Percentiles rank a stretch among this genome's conserved stretches.
Conservation (phyloP, 2,113 vertebrate genomes). For the Dasyurus viverrinus region DNA sequence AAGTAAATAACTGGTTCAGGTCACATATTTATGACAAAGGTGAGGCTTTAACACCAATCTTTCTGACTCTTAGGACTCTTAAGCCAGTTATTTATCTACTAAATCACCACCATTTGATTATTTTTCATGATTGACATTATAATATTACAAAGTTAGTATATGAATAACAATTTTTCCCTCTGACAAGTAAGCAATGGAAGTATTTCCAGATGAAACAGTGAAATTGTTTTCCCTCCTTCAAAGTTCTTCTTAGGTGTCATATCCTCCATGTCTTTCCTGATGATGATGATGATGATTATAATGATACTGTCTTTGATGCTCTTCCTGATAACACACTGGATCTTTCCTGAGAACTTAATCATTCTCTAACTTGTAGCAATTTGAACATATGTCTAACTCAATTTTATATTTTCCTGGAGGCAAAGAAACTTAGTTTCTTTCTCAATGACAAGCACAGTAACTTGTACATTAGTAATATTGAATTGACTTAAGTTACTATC, state of each 20-base stretch:
- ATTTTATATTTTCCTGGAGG: too few relatives aligned
- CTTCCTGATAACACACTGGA: too few relatives aligned
- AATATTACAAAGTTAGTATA: not conserved
- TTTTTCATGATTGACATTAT: constrained; percentile 26
- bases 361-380: too few relatives aligned
- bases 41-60: not conserved
- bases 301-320: too few relatives aligned
- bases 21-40: not conserved
- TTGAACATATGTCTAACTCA: too few relatives aligned
- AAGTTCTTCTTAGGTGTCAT: not conserved
- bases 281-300: too few relatives aligned
- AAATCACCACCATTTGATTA: not conserved
- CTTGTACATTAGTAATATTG: not conserved
- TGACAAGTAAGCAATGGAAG: not conserved
- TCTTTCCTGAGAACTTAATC: too few relatives aligned
- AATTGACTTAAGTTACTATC: not conserved
- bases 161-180: not conserved
- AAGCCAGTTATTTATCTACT: not conserved
- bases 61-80: too few relatives aligned
- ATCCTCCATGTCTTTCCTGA: too few relatives aligned
- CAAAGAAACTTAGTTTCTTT: too few relatives aligned
- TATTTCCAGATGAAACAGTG: not conserved
- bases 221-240: not conserved
- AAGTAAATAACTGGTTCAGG: too few relatives aligned
- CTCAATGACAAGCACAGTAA: not conserved